Conservation (phyloP, 1,140 invertebrate species). For the Camponotus pennsylvanicus region DNA sequence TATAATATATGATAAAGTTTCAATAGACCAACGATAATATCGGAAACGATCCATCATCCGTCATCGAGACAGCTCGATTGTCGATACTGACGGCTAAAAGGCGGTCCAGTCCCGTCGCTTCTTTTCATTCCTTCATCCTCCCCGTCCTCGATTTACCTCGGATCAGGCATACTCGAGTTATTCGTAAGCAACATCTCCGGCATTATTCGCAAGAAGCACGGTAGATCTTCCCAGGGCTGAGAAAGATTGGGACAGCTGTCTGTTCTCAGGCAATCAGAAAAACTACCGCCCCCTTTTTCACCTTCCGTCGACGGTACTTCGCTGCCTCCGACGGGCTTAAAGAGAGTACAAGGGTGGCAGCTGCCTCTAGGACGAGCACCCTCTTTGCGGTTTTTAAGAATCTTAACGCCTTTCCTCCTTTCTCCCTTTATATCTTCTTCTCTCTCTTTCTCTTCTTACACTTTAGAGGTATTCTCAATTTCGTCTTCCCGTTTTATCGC, state of each 20-base stretch:
- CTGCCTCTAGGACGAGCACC: conserved; percentile 69
- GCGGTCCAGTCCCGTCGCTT: conserved; percentile 47
- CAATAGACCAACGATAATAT: conserved; percentile 38
- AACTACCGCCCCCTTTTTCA: conserved; percentile 67
- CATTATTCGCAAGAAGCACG: conserved; percentile 70
- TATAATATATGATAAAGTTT: conserved; percentile 16
- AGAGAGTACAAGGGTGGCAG: conserved; percentile 69
- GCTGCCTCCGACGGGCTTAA: conserved; percentile 75
- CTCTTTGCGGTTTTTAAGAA: conserved; percentile 85
- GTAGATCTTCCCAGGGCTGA: conserved; percentile 12
- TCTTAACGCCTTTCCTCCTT: conserved; percentile 80
- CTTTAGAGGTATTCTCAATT: conserved; percentile 60
- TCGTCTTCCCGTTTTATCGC: conserved; percentile 79
- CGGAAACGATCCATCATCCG: conserved; percentile 40
- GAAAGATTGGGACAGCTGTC: conserved; percentile 81
- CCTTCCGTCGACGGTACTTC: conserved; percentile 48
- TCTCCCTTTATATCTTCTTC: neutral
- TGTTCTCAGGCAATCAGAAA: conserved; percentile 82
- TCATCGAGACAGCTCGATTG: conserved; percentile 68
- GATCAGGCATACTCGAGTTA: conserved; percentile 72
- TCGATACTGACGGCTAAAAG: conserved; percentile 68
- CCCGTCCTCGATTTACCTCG: conserved; percentile 55
- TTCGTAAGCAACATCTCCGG: conserved; percentile 68
- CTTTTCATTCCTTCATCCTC: conserved; percentile 33
- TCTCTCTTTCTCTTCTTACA: conserved; percentile 2